A percentile compares a stretch with the other conserved stretches of the same genome.
phyloP scores from a whole-genome alignment of 2,888 invertebrate genomes.

The Epinotia demarniana region DNA sequence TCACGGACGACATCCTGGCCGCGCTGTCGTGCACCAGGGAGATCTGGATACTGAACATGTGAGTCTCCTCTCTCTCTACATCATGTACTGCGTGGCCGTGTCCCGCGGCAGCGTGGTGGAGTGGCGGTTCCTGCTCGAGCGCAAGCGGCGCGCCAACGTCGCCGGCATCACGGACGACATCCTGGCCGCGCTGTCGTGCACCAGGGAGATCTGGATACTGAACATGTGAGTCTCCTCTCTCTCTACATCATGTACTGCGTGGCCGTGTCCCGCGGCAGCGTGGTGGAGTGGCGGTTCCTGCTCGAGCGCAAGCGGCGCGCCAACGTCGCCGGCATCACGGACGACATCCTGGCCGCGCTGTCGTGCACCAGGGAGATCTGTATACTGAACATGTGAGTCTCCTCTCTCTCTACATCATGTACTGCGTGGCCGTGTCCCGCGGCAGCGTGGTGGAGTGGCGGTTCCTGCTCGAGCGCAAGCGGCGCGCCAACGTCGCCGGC shows the following conservation, averaged over 20 bases:
- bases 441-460: slow-evolving; percentile 90
- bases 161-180: slow-evolving; percentile 88
- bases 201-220: slow-evolving; percentile 83
- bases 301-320: slow-evolving; percentile 86
- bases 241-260: slow-evolving; percentile 47
- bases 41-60: slow-evolving; percentile 81
- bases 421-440: slow-evolving; percentile 81
- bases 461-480: slow-evolving; percentile 88
- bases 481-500: slow-evolving; percentile 86
- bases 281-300: slow-evolving; percentile 90
- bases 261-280: slow-evolving; percentile 87
- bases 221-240: slow-evolving; percentile 64
- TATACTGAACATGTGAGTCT: slow-evolving; percentile 77
- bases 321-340: slow-evolving; percentile 88
- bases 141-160: slow-evolving; percentile 86
- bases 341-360: slow-evolving; percentile 86
- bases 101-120: slow-evolving; percentile 86
- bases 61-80: slow-evolving; percentile 49
- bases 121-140: slow-evolving; percentile 90
- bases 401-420: too few species aligned
- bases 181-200: slow-evolving; percentile 88
- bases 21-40: slow-evolving; percentile 88
- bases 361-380: slow-evolving; percentile 87
- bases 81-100: slow-evolving; percentile 74
- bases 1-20: slow-evolving; percentile 86